These are phyloP conservation scores for Choloepus hoffmanni DNA, from an alignment of 2,113 vertebrate species.

Conservation along the genomic window DNA sequence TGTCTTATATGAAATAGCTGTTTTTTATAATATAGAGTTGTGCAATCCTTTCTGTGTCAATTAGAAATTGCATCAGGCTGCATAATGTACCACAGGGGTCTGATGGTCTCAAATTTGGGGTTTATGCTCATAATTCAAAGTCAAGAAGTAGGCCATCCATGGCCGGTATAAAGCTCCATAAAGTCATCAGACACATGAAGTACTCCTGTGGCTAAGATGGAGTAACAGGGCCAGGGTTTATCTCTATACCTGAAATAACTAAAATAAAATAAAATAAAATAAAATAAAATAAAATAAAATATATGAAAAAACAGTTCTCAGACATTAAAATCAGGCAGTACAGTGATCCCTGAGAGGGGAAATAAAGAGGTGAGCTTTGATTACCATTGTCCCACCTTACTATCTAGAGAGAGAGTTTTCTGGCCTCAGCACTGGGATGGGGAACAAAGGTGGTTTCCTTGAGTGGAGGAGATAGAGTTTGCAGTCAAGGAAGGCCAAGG, in stretches of 20 bases:
- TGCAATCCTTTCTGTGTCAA: neutral
- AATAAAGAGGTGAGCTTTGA: neutral
- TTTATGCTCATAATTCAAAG: neutral
- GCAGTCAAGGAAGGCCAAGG: neutral
- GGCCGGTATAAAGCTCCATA: neutral
- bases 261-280: neutral
- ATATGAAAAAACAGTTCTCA: neutral
- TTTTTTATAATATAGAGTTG: neutral
- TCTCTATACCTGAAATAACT: neutral
- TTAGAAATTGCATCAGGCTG: neutral
- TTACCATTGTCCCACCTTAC: neutral
- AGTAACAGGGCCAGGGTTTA: neutral
- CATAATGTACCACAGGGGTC: neutral
- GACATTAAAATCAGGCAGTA: neutral
- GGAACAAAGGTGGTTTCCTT: neutral
- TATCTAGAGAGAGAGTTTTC: neutral
- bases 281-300: neutral
- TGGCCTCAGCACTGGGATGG: neutral
- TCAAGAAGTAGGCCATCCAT: neutral
- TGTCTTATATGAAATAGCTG: neutral
- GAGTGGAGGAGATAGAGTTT: neutral
- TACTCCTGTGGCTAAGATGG: neutral
- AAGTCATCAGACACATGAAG: neutral
- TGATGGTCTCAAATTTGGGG: neutral
- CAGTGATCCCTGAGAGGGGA: neutral